Evolutionary conservation across 2,113 vertebrate genomes (phyloP), one percentile per base, ranked within the genome.

Genomic region (Dolichallabes microphthalmus): DNA sequence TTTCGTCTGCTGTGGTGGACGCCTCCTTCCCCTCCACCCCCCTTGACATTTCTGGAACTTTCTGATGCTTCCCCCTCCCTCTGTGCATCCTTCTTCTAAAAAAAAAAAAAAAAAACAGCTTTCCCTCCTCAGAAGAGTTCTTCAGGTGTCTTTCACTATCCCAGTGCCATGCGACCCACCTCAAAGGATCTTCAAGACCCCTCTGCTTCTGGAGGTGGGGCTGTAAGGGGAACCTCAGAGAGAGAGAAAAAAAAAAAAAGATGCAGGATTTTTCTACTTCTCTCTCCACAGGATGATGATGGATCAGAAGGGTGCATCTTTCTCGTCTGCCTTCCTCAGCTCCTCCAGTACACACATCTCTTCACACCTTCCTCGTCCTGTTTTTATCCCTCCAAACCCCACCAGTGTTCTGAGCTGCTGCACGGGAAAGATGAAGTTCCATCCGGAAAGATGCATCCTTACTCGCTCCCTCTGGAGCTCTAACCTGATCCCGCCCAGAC

Each of bases 401-500:
- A 27, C 68, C 35, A 30, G 53, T 58, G n/a, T 53, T 82, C 74
- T 57, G 15, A 73, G 52, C 61, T 1, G 8, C n/a, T 1, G 3
- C n/a, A 82, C 50, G 73, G 11, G 14, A 25, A 10, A 14, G 66
- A 78, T 30, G n/a, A 32, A 68, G 52, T 69, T 82, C 45, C 66
- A 32, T 75, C 35, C 19, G 50, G 64, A 73, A 77, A 82, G 58
- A 82, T 58, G 20, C 50, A 71, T 64, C 85, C 52, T 71, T 78
- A 13, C 57, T 27, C 50, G 76, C 68, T 25, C 20, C 53, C 66
- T 81, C 82, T 63, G 39, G 57, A 75, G 82, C 60, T 45, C 93
- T 91, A 94, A 92, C 30, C 90, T 89, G 93, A 90, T 92, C 94
- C 93, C 92, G 93, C 91, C 94, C 93, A 82, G 66, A 94, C 93